phyloP scores from a whole-genome alignment of 2,888 invertebrate species.

The Patella caerulea region DNA sequence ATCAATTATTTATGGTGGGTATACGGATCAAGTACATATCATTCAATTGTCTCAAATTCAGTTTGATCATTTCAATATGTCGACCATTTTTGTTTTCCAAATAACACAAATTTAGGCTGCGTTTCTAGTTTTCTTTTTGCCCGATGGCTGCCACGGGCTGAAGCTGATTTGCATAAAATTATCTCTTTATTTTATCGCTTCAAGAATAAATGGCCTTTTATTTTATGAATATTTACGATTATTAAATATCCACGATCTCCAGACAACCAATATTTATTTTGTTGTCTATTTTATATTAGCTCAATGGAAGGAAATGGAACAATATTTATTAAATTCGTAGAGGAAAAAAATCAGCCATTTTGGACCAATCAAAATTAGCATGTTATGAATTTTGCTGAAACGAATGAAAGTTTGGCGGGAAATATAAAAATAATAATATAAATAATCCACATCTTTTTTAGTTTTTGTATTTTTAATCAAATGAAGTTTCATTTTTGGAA shows the following conservation, averaged over 20 bases:
- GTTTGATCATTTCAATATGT: no score
- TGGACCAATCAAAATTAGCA: neutral
- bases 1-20: neutral
- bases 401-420: neutral
- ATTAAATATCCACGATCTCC: no score
- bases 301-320: no score
- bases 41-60: no score
- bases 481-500: no score
- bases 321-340: no score
- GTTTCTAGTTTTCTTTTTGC: constrained; percentile 5
- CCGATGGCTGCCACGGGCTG: constrained; percentile 4
- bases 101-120: neutral
- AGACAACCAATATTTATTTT: neutral
- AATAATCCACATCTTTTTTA: neutral
- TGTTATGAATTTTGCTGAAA: neutral
- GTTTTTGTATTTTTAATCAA: neutral
- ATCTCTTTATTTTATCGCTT: neutral
- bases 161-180: constrained; percentile 9
- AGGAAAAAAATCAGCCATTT: neutral
- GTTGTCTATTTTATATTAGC: no score
- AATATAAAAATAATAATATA: neutral
- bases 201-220: neutral
- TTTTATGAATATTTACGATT: no score
- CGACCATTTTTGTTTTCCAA: no score
- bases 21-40: no score